phyloP scores from a whole-genome alignment of 2,888 invertebrate genomes.

The Drosophila suboccidentalis region DNA sequence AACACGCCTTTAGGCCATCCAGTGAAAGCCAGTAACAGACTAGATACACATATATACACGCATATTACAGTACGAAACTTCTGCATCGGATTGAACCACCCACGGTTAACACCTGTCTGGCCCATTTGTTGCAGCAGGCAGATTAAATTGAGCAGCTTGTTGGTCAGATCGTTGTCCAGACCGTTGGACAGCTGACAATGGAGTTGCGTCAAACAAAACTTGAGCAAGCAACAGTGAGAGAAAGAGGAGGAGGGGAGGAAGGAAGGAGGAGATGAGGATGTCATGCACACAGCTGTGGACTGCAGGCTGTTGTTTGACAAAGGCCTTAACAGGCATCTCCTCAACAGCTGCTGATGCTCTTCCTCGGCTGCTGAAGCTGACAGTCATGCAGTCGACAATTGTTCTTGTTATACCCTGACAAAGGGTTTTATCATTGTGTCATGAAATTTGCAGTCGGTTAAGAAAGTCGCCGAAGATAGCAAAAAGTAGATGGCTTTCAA shows the following conservation, averaged over 20 bases:
- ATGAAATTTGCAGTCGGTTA: neutral
- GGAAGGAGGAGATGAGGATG: no score
- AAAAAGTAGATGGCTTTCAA: no score
- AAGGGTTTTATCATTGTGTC: neutral
- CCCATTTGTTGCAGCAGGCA: slow-evolving; percentile 24
- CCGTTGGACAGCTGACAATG: slow-evolving; percentile 23
- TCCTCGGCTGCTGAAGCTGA: slow-evolving; percentile 10
- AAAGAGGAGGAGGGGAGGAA: neutral
- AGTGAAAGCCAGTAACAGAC: slow-evolving; percentile 9
- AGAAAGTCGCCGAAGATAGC: no score
- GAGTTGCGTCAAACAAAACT: slow-evolving; percentile 38
- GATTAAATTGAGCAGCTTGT: slow-evolving; percentile 57
- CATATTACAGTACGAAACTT: no score
- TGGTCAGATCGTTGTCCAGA: slow-evolving; percentile 22
- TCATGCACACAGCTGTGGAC: slow-evolving; percentile 7
- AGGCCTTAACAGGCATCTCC: slow-evolving; percentile 14
- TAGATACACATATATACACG: neutral
- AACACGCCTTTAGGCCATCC: neutral
- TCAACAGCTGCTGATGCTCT: slow-evolving; percentile 14
- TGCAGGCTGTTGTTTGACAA: slow-evolving; percentile 44
- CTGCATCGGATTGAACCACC: slow-evolving; percentile 5
- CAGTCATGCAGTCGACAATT: slow-evolving; percentile 17
- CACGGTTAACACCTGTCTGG: slow-evolving; percentile 5
- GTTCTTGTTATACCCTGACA: neutral
- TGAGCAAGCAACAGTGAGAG: slow-evolving; percentile 8